phyloP scores from a whole-genome alignment of 2,888 invertebrate species.

The Nemoura dubitans region DNA sequence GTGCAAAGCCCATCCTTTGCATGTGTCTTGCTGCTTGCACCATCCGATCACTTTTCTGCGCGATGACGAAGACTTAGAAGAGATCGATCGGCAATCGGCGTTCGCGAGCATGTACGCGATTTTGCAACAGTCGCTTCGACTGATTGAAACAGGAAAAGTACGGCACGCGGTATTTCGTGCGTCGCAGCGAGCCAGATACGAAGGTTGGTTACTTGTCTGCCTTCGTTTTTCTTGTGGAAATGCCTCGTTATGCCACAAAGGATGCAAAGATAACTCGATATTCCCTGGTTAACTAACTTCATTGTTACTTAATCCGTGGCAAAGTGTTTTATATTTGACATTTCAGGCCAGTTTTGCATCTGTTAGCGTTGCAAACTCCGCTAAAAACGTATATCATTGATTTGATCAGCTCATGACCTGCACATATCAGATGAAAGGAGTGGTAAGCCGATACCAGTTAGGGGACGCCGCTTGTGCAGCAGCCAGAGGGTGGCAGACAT shows the following conservation, averaged over 20 bases:
- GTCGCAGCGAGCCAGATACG: no score
- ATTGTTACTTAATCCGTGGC: no score
- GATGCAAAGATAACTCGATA: no score
- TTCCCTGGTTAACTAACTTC: no score
- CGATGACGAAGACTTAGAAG: neutral
- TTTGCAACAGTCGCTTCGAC: neutral
- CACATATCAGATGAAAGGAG: neutral
- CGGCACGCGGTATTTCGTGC: neutral
- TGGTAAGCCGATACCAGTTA: constrained; percentile 12
- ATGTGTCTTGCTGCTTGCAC: constrained; percentile 38
- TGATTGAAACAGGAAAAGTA: neutral
- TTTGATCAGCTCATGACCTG: neutral
- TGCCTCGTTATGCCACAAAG: no score
- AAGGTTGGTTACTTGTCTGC: no score
- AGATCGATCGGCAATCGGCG: neutral
- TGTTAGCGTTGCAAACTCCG: no score
- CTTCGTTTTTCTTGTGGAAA: no score
- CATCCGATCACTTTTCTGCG: constrained; percentile 40
- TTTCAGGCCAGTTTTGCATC: no score
- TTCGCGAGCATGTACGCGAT: no score
- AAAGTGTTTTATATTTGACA: no score
- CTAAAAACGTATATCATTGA: neutral
- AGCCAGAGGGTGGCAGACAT: neutral
- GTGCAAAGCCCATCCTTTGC: no score
- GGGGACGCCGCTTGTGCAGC: neutral